Percentiles rank a stretch among this genome's conserved stretches.
Evolutionary conservation across 2,113 vertebrate species (phyloP).

Genomic region (Carollia perspicillata): DNA sequence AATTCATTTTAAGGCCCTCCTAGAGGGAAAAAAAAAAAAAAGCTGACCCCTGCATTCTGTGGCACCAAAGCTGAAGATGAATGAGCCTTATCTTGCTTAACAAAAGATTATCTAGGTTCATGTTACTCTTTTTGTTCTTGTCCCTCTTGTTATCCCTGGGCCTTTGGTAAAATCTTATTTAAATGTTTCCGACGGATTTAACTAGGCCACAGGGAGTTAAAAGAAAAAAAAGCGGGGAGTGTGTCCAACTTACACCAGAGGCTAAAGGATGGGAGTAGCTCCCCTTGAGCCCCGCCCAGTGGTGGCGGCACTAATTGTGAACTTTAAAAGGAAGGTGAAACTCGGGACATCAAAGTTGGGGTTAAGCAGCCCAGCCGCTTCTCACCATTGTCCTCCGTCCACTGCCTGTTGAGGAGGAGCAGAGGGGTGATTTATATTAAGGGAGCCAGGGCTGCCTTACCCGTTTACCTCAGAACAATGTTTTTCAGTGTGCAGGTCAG

Average conservation of each 20-base stretch:
- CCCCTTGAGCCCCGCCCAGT: not conserved
- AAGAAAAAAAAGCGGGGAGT: not conserved
- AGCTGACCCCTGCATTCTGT: not conserved
- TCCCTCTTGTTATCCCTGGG: not conserved
- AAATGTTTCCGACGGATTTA: not conserved
- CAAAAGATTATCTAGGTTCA: not conserved
- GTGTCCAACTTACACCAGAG: not conserved
- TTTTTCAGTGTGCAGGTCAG: not conserved
- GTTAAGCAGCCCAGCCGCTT: not conserved
- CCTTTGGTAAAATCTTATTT: slow-evolving; percentile 11
- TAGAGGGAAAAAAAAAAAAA: slow-evolving; percentile 1
- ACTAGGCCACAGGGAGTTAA: not conserved
- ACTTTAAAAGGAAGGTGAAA: not conserved
- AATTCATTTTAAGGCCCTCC: not conserved
- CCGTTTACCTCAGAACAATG: not conserved
- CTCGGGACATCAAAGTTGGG: not conserved
- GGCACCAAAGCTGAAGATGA: not conserved
- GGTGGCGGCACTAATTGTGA: not conserved
- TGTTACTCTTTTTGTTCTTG: not conserved
- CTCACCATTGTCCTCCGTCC: not conserved
- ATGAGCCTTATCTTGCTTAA: not conserved
- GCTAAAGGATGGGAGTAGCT: not conserved
- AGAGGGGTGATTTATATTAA: not conserved
- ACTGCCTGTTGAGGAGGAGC: not conserved
- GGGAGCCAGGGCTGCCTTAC: not conserved